These are phyloP conservation scores for Agrotis puta DNA, from an alignment of 2,888 invertebrate species.

Conservation along the genomic window DNA sequence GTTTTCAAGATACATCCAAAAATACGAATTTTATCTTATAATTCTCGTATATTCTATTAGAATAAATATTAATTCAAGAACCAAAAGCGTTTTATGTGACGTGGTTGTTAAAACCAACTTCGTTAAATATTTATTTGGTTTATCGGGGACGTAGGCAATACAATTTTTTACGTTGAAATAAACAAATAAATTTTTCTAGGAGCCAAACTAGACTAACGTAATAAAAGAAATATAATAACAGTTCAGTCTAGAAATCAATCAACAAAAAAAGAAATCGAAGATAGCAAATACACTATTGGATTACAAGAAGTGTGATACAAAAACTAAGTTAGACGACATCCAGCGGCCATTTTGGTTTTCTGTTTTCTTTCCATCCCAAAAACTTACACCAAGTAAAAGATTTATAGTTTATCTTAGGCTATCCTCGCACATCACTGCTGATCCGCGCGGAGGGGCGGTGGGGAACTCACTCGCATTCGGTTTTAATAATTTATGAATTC, in stretches of 20 bases:
- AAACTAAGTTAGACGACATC: conserved; percentile 19
- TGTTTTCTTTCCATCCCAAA: conserved; percentile 2
- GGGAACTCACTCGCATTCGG: no score
- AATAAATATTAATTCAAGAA: neutral
- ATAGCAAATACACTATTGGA: conserved; percentile 18
- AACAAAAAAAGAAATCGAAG: neutral
- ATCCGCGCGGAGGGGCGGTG: no score
- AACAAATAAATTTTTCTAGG: no score
- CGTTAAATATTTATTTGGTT: neutral
- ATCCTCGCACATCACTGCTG: no score
- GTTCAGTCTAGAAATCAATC: conserved; percentile 6
- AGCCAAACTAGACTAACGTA: neutral
- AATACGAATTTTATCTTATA: neutral
- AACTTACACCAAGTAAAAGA: conserved; percentile 38
- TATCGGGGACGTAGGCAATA: neutral
- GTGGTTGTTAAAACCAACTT: neutral
- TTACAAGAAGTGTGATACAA: conserved; percentile 13
- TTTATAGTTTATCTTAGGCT: conserved; percentile 26
- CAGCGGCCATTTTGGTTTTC: conserved; percentile 23
- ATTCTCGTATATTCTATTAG: no score
- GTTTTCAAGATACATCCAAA: neutral
- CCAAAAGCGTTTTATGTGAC: neutral
- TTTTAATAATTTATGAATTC: no score
- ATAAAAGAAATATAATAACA: neutral
- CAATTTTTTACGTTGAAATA: no score